Percentiles rank a stretch among this genome's conserved stretches.
phyloP scores from a whole-genome alignment of 2,113 vertebrate genomes.

The Gallinago paraguaiae region DNA sequence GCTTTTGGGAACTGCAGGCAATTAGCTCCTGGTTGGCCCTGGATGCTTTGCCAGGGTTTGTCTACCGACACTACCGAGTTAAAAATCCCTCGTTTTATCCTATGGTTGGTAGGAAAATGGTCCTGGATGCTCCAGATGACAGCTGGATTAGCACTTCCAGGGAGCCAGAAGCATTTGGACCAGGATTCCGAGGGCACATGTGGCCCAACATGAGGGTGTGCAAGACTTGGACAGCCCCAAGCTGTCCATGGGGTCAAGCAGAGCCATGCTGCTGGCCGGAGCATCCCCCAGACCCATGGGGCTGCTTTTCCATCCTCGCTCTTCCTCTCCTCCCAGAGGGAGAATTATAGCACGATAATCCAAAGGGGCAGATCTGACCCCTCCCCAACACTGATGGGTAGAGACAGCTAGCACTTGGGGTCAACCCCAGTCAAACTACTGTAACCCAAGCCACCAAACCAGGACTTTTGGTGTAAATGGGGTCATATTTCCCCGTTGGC shows the following conservation, averaged over 20 bases:
- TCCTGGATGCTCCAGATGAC: background rate
- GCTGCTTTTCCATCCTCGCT: background rate
- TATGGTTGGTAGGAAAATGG: background rate
- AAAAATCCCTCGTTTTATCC: background rate
- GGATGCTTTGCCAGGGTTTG: background rate
- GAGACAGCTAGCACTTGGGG: background rate
- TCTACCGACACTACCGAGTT: background rate
- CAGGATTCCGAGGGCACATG: background rate
- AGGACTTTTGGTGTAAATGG: background rate
- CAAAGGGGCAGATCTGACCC: background rate
- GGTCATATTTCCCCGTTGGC: background rate
- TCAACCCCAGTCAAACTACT: background rate
- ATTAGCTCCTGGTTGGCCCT: background rate
- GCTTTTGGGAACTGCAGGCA: constrained; percentile 7
- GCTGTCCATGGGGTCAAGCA: background rate
- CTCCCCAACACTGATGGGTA: background rate
- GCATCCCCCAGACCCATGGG: background rate
- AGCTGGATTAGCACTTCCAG: background rate
- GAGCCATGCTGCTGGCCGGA: background rate
- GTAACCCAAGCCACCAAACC: background rate
- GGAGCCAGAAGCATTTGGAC: background rate
- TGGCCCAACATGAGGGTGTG: background rate
- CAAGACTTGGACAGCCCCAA: background rate
- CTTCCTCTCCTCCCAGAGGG: background rate
- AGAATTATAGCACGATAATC: background rate